A percentile compares a stretch with the other conserved stretches of the same genome.
These are phyloP conservation scores for Heteromyza rotundicornis DNA, from an alignment of 2,888 invertebrate species.

Conservation along the genomic window DNA sequence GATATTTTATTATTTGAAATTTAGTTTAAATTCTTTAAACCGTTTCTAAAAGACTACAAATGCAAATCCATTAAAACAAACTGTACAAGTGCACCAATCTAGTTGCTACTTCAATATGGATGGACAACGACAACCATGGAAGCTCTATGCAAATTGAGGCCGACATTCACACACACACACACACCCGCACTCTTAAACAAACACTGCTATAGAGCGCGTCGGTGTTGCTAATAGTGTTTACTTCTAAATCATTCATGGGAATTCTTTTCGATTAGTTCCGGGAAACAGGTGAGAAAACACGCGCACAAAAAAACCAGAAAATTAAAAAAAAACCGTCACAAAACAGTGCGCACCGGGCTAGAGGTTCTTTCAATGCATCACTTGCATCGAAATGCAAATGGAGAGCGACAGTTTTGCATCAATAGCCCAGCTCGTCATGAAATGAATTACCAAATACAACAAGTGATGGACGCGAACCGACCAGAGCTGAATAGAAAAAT, in stretches of 20 bases:
- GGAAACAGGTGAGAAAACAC: not conserved
- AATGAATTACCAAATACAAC: constrained; percentile 8
- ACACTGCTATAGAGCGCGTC: not conserved
- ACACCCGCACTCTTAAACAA: not conserved
- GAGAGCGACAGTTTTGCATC: constrained; percentile 3
- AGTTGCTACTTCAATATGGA: too few relatives aligned
- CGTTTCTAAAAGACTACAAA: too few relatives aligned
- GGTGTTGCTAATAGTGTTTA: constrained; percentile 26
- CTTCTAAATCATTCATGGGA: constrained; percentile 23
- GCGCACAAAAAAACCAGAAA: not conserved
- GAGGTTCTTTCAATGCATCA: constrained; percentile 10
- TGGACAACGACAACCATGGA: too few relatives aligned
- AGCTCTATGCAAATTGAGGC: constrained; percentile 47
- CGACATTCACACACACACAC: constrained; percentile 29
- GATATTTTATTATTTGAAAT: too few relatives aligned
- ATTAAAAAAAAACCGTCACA: not conserved
- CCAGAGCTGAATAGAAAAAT: not conserved
- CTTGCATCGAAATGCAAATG: not conserved
- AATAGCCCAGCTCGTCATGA: not conserved
- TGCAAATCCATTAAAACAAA: too few relatives aligned
- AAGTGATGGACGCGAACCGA: constrained; percentile 7
- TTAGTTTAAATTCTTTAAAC: too few relatives aligned
- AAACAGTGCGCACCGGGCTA: too few relatives aligned
- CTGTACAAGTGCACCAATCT: too few relatives aligned
- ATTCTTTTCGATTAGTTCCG: constrained; percentile 4